phyloP scores from a whole-genome alignment of 2,113 vertebrate species.

The Halichoeres trimaculatus region DNA sequence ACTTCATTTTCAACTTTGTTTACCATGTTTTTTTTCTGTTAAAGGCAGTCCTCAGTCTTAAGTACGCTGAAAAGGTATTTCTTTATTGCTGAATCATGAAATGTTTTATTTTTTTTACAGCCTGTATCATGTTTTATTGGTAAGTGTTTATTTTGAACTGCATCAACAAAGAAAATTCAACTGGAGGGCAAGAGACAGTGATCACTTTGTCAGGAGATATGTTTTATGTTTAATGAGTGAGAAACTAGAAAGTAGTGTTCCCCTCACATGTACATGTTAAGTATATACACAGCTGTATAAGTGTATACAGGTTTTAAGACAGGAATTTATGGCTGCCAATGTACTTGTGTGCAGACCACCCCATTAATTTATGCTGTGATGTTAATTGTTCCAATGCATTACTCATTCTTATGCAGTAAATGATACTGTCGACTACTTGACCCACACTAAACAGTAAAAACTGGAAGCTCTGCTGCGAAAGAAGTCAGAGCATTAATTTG shows the following conservation, averaged over 20 bases:
- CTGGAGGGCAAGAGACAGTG: conserved; percentile 16
- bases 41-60: not conserved
- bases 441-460: not conserved
- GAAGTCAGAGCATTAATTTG: not conserved
- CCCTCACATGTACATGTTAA: conserved; percentile 32
- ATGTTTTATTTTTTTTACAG: conserved; percentile 11
- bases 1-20: not conserved
- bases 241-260: conserved; percentile 15
- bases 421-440: conserved; percentile 10
- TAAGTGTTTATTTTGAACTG: conserved; percentile 12
- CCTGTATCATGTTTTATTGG: conserved; percentile 9
- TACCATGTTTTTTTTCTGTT: not conserved
- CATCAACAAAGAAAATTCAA: conserved; percentile 16
- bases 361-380: conserved; percentile 1
- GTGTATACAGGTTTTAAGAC: conserved; percentile 19
- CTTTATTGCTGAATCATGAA: not conserved
- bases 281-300: not conserved
- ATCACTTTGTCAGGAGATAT: conserved; percentile 24
- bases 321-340: conserved; percentile 15
- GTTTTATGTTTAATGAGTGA: not conserved
- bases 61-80: not conserved
- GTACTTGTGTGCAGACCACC: not conserved
- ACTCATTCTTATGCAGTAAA: conserved; percentile 1
- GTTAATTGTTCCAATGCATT: not conserved
- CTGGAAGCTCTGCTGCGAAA: not conserved